Base-by-base conservation (phyloP, 1,140 invertebrate species). In the Heliconius melpomene region DNA sequence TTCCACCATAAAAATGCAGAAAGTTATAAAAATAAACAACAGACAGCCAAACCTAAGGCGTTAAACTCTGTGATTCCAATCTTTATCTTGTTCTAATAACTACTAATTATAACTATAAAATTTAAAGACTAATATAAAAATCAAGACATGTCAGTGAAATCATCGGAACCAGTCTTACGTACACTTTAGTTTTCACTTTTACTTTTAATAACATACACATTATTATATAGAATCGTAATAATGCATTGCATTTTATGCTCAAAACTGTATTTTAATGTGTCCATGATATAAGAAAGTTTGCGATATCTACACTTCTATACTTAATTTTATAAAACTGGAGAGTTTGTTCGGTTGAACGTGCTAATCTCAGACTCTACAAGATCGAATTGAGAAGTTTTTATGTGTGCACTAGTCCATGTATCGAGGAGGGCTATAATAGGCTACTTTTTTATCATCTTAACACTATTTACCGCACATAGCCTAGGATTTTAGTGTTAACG, bases 211-310 rank as follows among this genome's bases (percentile, higher is more conserved):
- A 72, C 71, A 72, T 72, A 66, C 32, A 72, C 18, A 72, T 72
- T 72, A 72, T 72, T 72, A 72, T 23, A 72, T 36, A 72, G 60
- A 72, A 72, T 72, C 71, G 71, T 72, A 72, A 72, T 72, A 40
- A 66, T 66, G 60, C 60, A 66, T 66, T 66, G 60, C 60, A 66
- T 66, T 66, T 57, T 23, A 29, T 29, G 60, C 26, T 29, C 23
- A 66, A 66, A 66, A 66, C 3, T 66, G 60, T 29, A 66, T 66
- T 66, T 66, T 66, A 66, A 29, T 66, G 13, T 26, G 3, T 26
- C 11, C 16, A 18, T 57, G 18, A 52, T 57, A 29, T 13, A 75
- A 57, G 50, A 75, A 75, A 75, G 50, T 57, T 66, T 6, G 13
- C 13, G 13, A 66, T 66, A 66, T 52, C 50, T 20, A 52, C 50